Evolutionary conservation across 2,113 vertebrate genomes (phyloP).

Genomic region (Corythornis vintsioides): DNA sequence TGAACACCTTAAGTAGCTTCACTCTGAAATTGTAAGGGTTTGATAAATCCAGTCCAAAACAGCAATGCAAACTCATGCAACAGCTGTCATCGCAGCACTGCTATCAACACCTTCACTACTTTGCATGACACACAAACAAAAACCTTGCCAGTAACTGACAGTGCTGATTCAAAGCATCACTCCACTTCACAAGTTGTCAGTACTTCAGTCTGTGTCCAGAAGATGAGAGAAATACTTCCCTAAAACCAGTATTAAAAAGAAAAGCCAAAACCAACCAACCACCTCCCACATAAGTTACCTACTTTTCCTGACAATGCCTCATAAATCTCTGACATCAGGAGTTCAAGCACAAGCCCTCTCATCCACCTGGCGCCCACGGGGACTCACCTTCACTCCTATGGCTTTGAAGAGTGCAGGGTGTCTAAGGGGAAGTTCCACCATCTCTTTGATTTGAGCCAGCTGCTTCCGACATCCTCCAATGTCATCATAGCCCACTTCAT

Average conservation of each 20-base stretch:
- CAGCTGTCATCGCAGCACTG: background rate
- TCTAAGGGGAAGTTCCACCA: constrained; percentile 96
- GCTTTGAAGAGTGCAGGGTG: constrained; percentile 98
- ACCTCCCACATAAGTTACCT: background rate
- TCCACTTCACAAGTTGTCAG: background rate
- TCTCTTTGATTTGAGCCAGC: constrained; percentile 97
- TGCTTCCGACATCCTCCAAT: constrained; percentile 98
- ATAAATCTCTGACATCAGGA: background rate
- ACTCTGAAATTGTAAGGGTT: background rate
- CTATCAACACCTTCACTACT: constrained; percentile 8
- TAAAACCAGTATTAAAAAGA: background rate
- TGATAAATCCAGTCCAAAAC: background rate
- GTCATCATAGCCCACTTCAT: constrained; percentile 98
- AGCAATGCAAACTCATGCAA: background rate
- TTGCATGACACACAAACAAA: constrained; percentile 14
- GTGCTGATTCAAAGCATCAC: background rate
- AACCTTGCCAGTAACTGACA: constrained; percentile 9
- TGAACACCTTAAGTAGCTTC: background rate
- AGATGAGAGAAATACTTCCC: background rate
- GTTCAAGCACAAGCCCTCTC: background rate
- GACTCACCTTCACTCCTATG: constrained; percentile 94
- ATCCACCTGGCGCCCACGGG: rapidly evolving
- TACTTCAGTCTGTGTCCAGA: background rate
- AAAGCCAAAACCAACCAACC: background rate
- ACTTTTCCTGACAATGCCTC: background rate